Base-by-base conservation (phyloP, 2,113 vertebrate species). In the Tenebrosternarchus preto region DNA sequence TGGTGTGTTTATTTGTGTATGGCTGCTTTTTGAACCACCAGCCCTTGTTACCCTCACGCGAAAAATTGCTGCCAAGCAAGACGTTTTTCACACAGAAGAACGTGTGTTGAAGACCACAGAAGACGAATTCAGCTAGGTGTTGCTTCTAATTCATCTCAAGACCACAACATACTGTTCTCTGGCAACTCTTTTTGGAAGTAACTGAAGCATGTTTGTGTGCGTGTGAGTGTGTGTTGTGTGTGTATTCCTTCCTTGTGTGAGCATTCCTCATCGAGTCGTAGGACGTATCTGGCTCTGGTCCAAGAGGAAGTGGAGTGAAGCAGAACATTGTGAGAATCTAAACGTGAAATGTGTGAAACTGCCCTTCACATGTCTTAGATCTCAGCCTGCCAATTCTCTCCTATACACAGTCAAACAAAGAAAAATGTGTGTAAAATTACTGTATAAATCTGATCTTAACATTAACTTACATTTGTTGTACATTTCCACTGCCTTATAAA, bases 11-110 rank as follows among this genome's bases (percentile, higher is more conserved):
- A 25, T 69, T 77, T 61, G 24, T 22, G 20, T 25, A 81, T 24
- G 24, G 15, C 39, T 67, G 22, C 43, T 55, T 5, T 33, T 12
- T 31, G 76, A 24, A 59, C 36, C 24, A 43, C 36, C 46, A 3
- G 8, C 31, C 25, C 12, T 69, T 69, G 57, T 19, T 57, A 55
- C 46, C 22, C 63, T 39, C 53, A 15, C 43, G 76, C 27, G 50
- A 78, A 46, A 67, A 33, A 5, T 20, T 53, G 66, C 19, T 36
- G 60, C 60, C 68, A 82, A 71, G 36, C 25, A 43, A 69, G 69
- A 77, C 27, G 24, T 77, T 55, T 71, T 64, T 71, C 22, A 60
- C 25, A 16, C 19, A n/a, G 66, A 39, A 27, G 57, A 79, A 82
- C 56, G 24, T 33, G 43, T 67, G 46, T 61, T 6, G 46, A 56